Evolutionary conservation across 2,888 invertebrate species (phyloP).

Genomic region (Netelia fuscicornis): DNA sequence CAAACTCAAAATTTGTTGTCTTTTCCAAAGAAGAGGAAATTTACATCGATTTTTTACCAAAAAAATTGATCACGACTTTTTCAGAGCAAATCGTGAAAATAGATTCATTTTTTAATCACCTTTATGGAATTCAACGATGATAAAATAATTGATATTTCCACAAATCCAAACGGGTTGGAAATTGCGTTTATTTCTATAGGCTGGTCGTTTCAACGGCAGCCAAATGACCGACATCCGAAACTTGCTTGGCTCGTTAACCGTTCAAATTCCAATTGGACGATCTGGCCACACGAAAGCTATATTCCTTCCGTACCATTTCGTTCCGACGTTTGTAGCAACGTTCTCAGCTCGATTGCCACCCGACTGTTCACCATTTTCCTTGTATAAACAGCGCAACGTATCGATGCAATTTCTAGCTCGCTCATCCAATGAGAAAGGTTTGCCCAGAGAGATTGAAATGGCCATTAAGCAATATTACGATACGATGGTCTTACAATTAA

Average conservation of each 20-base stretch:
- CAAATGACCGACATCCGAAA: not conserved
- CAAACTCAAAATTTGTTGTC: too few relatives aligned
- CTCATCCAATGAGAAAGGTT: not conserved
- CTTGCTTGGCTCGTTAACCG: not conserved
- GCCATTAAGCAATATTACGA: not conserved
- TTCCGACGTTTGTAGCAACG: not conserved
- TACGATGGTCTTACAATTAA: not conserved
- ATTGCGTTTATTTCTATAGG: not conserved
- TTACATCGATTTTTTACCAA: too few relatives aligned
- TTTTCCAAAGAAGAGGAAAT: too few relatives aligned
- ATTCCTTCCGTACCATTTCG: slow-evolving; percentile 19
- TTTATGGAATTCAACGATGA: too few relatives aligned
- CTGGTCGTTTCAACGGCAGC: not conserved
- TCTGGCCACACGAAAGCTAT: slow-evolving; percentile 20
- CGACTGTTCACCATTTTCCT: not conserved
- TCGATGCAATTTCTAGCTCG: not conserved
- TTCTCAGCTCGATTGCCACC: not conserved
- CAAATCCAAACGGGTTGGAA: not conserved
- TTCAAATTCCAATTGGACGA: slow-evolving; percentile 42
- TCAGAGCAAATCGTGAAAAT: too few relatives aligned
- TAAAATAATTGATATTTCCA: too few relatives aligned
- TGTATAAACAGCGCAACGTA: not conserved
- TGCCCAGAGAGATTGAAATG: not conserved
- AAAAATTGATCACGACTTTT: too few relatives aligned
- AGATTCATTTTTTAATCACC: too few relatives aligned